Conservation (phyloP, 2,797 vertebrate species). For the Rhyacichthys aspro region DNA sequence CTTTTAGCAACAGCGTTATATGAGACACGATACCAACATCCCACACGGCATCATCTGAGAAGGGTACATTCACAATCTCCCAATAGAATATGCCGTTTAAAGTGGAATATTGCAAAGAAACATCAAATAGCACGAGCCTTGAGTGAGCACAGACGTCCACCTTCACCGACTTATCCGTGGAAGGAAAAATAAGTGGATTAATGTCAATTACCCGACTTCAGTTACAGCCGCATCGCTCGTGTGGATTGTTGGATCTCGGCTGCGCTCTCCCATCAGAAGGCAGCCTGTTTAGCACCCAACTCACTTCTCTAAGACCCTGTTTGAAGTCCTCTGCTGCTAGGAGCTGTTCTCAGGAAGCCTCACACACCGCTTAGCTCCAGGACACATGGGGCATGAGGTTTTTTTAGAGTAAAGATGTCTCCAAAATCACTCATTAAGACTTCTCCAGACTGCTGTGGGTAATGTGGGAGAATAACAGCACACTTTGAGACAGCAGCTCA, state of each 20-base stretch:
- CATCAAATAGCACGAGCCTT: not conserved
- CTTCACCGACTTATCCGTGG: no score
- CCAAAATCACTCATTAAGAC: not conserved
- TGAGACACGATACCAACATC: no score
- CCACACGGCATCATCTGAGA: no score
- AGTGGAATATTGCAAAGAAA: not conserved
- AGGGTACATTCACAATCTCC: no score
- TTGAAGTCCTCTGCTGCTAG: constrained; percentile 17
- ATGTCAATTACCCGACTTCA: constrained; percentile 29
- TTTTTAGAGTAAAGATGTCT: no score
- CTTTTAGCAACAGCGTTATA: no score
- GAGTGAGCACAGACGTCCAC: constrained; percentile 8
- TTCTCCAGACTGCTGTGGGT: no score
- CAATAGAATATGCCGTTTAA: no score
- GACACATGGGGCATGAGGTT: constrained; percentile 6
- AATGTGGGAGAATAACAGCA: no score
- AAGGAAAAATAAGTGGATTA: constrained; percentile 31
- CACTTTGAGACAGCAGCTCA: no score
- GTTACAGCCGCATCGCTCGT: constrained; percentile 17
- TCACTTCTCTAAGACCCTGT: not conserved
- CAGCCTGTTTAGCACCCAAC: not conserved
- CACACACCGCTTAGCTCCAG: not conserved
- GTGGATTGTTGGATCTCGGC: not conserved
- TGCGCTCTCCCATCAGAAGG: not conserved
- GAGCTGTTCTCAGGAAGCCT: constrained; percentile 8